These are phyloP conservation scores for Stegastes partitus DNA, from an alignment of 2,113 vertebrate genomes.

Conservation along the genomic window DNA sequence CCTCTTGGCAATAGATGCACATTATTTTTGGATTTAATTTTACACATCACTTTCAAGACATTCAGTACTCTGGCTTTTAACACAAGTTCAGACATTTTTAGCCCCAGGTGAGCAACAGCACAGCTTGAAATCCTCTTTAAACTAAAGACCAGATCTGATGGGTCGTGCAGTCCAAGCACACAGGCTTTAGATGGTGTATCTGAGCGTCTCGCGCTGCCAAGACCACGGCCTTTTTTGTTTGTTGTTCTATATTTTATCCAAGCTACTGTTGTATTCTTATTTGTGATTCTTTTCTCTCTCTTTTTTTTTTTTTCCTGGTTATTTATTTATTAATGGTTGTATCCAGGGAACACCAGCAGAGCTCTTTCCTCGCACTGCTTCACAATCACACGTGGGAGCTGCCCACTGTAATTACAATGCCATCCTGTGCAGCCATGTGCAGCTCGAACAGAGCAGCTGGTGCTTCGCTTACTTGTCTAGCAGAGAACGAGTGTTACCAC, in stretches of 20 bases:
- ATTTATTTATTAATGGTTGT: background rate
- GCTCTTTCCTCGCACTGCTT: constrained; percentile 12
- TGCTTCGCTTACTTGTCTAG: constrained; percentile 8
- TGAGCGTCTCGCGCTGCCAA: constrained; percentile 1
- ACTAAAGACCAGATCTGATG: constrained; percentile 16
- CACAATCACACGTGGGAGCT: constrained; percentile 49
- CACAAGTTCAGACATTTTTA: constrained; percentile 4
- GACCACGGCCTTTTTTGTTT: background rate
- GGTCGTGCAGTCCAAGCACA: constrained; percentile 1
- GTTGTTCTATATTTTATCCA: constrained; percentile 11
- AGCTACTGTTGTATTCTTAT: constrained; percentile 17
- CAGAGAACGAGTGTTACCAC: constrained; percentile 3
- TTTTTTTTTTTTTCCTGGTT: background rate
- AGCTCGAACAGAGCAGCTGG: constrained; percentile 21
- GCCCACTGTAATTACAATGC: constrained; percentile 49
- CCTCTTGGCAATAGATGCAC: background rate
- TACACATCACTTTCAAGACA: constrained; percentile 7
- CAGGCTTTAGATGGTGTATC: background rate
- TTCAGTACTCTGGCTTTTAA: constrained; percentile 15
- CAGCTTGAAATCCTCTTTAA: constrained; percentile 16
- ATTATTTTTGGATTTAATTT: constrained; percentile 21
- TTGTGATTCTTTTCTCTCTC: background rate
- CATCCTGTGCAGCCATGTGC: constrained; percentile 40
- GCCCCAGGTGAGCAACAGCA: background rate
- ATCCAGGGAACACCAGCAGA: constrained; percentile 5